Percentiles rank a stretch among this genome's conserved stretches.
Conservation (phyloP, 2,888 invertebrate species). For the Prosapia bicincta region DNA sequence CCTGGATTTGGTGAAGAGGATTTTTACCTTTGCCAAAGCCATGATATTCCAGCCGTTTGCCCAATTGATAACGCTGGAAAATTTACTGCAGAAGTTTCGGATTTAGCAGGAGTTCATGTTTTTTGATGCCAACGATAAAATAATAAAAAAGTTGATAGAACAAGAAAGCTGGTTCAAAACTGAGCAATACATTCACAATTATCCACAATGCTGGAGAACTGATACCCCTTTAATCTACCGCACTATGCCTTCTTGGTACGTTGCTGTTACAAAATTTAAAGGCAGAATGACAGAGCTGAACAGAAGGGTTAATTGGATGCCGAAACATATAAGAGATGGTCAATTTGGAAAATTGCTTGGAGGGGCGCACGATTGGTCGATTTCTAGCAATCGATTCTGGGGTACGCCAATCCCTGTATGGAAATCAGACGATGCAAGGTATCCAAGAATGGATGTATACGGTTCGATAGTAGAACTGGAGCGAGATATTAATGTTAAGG, state of each 20-base stretch:
- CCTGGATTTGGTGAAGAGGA: conserved; percentile 21
- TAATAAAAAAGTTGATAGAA: background rate
- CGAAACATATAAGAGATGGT: conserved; percentile 19
- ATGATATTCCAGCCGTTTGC: background rate
- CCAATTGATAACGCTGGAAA: conserved; percentile 2
- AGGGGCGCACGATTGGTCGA: conserved; percentile 22
- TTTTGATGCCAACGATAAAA: conserved; percentile 5
- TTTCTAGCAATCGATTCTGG: conserved; percentile 25
- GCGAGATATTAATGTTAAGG: conserved; percentile 17
- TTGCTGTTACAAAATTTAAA: conserved; percentile 20
- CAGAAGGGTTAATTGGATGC: conserved; percentile 20
- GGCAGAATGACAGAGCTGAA: conserved; percentile 18
- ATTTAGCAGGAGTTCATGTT: conserved; percentile 8
- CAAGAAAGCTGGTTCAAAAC: background rate
- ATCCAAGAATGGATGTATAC: conserved; percentile 20
- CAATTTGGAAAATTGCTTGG: conserved; percentile 23
- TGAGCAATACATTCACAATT: conserved; percentile 9
- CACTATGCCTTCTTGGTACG: conserved; percentile 26
- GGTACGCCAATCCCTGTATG: conserved; percentile 25
- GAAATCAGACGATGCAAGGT: conserved; percentile 25
- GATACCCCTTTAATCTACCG: conserved; percentile 24
- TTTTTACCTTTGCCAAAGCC: background rate
- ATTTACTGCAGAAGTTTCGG: conserved; percentile 9
- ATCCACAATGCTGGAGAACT: conserved; percentile 26
- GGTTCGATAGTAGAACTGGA: conserved; percentile 26